These are phyloP conservation scores for Drosophila anomalipes DNA, from an alignment of 2,888 invertebrate species.

Conservation along the genomic window DNA sequence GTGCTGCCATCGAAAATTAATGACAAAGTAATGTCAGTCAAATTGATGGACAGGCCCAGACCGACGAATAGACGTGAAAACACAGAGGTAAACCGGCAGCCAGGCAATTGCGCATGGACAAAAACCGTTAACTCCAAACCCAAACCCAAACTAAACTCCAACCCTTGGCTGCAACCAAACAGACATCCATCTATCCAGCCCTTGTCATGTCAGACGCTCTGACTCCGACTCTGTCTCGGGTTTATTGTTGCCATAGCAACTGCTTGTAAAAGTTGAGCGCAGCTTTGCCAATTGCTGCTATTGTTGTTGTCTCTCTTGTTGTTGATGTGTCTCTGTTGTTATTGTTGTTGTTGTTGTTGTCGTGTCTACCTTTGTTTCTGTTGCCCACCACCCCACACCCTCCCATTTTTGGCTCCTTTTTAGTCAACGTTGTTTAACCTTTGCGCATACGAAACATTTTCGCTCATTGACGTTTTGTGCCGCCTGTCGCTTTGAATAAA, in stretches of 20 bases:
- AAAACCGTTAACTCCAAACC: constrained; percentile 12
- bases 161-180: constrained; percentile 1
- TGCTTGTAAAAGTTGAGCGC: constrained; percentile 66
- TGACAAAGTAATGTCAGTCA: constrained; percentile 84
- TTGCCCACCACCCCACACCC: not conserved
- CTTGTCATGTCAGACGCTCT: constrained; percentile 75
- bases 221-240: constrained; percentile 40
- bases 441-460: constrained; percentile 67
- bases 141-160: constrained; percentile 18
- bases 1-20: constrained; percentile 82
- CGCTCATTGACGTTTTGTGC: constrained; percentile 82
- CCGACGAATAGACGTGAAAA: constrained; percentile 22
- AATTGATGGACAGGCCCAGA: constrained; percentile 68
- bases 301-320: constrained; percentile 27
- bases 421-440: constrained; percentile 51
- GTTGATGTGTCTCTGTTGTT: constrained; percentile 11
- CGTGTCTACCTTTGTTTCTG: constrained; percentile 51
- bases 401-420: not conserved
- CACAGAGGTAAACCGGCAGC: constrained; percentile 1
- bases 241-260: constrained; percentile 63
- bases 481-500: constrained; percentile 81
- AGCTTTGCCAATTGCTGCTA: constrained; percentile 47
- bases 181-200: constrained; percentile 60
- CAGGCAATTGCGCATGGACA: not conserved
- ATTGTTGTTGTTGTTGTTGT: constrained; percentile 3